Evolutionary conservation across 2,888 invertebrate species (phyloP).

Genomic region (Eupithecia abbreviata): DNA sequence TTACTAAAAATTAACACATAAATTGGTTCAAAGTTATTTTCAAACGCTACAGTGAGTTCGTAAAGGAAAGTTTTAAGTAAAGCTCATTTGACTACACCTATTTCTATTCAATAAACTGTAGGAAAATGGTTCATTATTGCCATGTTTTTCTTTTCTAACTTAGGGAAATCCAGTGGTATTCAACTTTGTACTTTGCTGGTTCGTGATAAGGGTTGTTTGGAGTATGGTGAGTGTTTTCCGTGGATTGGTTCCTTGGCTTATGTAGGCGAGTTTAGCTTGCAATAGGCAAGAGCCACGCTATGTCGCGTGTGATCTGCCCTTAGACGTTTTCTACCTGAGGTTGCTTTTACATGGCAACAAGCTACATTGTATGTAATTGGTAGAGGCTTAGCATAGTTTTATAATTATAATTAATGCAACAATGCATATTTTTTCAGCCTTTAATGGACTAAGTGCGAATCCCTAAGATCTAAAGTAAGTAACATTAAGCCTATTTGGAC

Average conservation of each 20-base stretch:
- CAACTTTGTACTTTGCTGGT: constrained; percentile 48
- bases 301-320: constrained; percentile 68
- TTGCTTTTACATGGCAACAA: constrained; percentile 51
- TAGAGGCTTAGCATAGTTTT: constrained; percentile 27
- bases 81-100: constrained; percentile 3
- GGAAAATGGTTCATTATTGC: constrained; percentile 15
- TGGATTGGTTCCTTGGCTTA: constrained; percentile 62
- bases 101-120: constrained; percentile 14
- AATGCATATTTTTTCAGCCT: neutral
- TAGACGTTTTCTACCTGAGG: constrained; percentile 56
- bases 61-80: neutral
- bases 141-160: constrained; percentile 14
- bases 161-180: constrained; percentile 5
- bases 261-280: constrained; percentile 58
- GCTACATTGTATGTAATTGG: constrained; percentile 44
- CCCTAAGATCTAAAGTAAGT: neutral
- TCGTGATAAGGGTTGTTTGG: constrained; percentile 51
- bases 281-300: constrained; percentile 75
- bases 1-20: constrained; percentile 37
- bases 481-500: no score
- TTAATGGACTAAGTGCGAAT: neutral
- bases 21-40: constrained; percentile 20
- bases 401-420: constrained; percentile 1
- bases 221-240: constrained; percentile 60
- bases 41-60: neutral